Evolutionary conservation across 2,888 invertebrate genomes (phyloP), one percentile per base, ranked within the genome.

Genomic region (Plebejus melissa): DNA sequence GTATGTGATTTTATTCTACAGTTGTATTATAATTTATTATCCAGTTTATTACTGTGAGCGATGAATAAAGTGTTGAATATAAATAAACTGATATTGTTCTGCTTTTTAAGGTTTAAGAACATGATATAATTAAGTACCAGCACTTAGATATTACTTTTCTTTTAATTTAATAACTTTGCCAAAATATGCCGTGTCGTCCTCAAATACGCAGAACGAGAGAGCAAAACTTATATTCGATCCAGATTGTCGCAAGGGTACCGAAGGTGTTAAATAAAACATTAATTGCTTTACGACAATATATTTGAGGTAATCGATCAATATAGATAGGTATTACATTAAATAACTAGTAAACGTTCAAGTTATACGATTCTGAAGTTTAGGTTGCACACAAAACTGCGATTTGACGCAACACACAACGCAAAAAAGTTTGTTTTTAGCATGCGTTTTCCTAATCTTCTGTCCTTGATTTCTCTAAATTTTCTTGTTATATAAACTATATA

Each of bases 301-400:
- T 70, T 70, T 70, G 41, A 70, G 70, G 70, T 70, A 70, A 9
- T 70, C 41, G 70, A 70, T 70, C 22, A 41, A 32, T 22, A 38
- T 69, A 16, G 65, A 69, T 69, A 69, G 38, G 38, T 69, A 38
- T 69, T 41, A 41, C n/a, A 38, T 70, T 36, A 5, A 65, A 65
- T 65, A 36, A 65, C 32, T 65, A 65, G 65, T 32, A 36, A 32
- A 32, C 4, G 5, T 65, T 36, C 65, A 16, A 28, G n/a, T 58
- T 60, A 60, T 60, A 60, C 16, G 4, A 54, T 54, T 16, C 54
- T 54, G 4, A 54, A 9, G 60, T 60, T 60, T 22, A 60, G 22
- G 4, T 13, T 36, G 32, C 32, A 32, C 65, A 36, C 32, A 65
- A 13, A 65, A 32, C 13, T 65, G 32, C 58, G 16, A 54, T 54